Percentiles rank a stretch among this genome's conserved stretches.
These are phyloP conservation scores for Pontoporia blainvillei DNA, from an alignment of 2,113 vertebrate species.

Conservation along the genomic window DNA sequence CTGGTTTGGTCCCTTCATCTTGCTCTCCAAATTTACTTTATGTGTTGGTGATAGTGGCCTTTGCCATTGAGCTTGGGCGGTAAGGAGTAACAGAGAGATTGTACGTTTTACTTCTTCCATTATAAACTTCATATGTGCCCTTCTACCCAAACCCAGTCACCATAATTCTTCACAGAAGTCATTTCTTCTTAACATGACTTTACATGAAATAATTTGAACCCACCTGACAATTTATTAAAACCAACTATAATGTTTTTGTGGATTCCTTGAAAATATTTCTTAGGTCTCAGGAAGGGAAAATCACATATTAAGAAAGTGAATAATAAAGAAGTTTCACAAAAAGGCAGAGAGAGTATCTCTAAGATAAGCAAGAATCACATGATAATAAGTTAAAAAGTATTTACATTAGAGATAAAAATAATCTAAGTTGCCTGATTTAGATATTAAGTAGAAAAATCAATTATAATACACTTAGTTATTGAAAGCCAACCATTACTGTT, in stretches of 20 bases:
- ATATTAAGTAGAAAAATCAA: not conserved
- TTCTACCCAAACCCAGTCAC: not conserved
- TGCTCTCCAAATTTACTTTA: not conserved
- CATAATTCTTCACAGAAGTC: not conserved
- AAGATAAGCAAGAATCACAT: not conserved
- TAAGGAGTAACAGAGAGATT: not conserved
- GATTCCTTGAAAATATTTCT: not conserved
- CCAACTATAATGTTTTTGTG: not conserved
- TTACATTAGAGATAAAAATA: not conserved
- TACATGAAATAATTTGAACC: not conserved
- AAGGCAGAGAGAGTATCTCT: not conserved
- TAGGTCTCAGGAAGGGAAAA: not conserved
- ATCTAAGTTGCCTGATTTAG: not conserved
- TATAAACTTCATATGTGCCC: not conserved
- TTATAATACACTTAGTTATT: not conserved
- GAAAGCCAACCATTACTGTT: not conserved
- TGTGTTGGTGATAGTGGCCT: not conserved
- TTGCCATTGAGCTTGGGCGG: not conserved
- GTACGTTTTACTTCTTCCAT: not conserved
- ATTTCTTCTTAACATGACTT: not conserved
- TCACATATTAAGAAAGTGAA: not conserved
- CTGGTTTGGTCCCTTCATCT: not conserved
- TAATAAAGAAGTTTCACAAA: slow-evolving; percentile 20
- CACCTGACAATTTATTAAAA: not conserved
- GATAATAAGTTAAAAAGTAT: not conserved